Percentiles rank a stretch among this genome's conserved stretches.
phyloP scores from a whole-genome alignment of 2,113 vertebrate species.

The Saccopteryx leptura region DNA sequence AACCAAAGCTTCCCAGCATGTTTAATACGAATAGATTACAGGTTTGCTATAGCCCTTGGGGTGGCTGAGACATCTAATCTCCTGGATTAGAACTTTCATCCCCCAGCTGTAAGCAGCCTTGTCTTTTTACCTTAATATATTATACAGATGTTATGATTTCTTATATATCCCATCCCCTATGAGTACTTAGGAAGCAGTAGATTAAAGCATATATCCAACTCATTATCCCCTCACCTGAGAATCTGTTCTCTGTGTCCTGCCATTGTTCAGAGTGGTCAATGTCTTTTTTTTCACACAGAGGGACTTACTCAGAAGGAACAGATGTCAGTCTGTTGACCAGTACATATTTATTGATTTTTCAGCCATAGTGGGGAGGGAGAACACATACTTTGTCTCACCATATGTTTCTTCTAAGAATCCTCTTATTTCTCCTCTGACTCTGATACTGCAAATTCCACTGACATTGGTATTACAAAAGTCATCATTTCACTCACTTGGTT shows the following conservation, averaged over 20 bases:
- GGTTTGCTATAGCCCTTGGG: neutral
- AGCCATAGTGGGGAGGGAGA: neutral
- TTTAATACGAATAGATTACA: neutral
- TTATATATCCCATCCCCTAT: neutral
- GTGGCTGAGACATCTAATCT: neutral
- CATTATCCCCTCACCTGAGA: neutral
- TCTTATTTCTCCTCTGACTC: neutral
- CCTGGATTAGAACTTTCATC: neutral
- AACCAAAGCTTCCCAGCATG: neutral
- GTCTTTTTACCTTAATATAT: neutral
- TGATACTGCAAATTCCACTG: neutral
- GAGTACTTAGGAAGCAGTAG: neutral
- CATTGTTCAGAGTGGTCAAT: neutral
- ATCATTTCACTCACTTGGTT: neutral
- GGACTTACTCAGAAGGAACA: neutral
- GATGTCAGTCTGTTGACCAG: neutral
- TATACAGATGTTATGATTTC: neutral
- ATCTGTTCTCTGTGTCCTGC: neutral
- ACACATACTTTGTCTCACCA: neutral
- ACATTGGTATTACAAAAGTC: neutral
- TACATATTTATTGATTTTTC: slow-evolving; percentile 20
- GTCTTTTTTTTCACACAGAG: slow-evolving; percentile 30
- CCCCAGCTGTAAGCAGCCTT: neutral
- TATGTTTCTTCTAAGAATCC: slow-evolving; percentile 20
- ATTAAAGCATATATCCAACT: neutral